phyloP scores from a whole-genome alignment of 37 sponge, comb jelly and placozoan species.

The Diacarnus erythraeanus region DNA sequence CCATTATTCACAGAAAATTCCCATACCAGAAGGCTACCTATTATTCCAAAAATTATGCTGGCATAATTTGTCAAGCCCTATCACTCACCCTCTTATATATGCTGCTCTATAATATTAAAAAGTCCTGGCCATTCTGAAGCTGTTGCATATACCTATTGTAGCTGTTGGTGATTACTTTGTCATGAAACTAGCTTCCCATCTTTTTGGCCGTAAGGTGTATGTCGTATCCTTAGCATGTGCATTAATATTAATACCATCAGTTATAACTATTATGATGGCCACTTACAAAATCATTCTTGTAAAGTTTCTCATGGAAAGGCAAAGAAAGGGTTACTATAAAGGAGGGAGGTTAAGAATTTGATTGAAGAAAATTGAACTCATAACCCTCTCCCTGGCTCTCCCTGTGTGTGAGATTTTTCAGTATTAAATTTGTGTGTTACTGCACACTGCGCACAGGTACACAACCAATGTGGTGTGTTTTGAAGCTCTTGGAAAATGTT shows the following conservation, averaged over 20 bases:
- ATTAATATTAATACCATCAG: no score
- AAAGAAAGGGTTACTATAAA: no score
- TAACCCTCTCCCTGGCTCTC: no score
- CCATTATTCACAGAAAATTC: no score
- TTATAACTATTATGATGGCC: no score
- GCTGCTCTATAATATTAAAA: conserved; percentile 74
- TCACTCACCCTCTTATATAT: conserved; percentile 79
- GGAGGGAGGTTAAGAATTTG: no score
- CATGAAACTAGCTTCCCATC: conserved; percentile 51
- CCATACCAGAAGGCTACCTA: no score
- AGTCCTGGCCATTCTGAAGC: conserved; percentile 32
- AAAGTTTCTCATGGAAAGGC: background rate
- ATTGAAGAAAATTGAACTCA: background rate
- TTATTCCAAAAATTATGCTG: no score
- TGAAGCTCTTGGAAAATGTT: conserved; percentile 51
- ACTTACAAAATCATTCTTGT: background rate
- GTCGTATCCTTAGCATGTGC: conserved; percentile 43
- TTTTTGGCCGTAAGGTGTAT: conserved; percentile 42
- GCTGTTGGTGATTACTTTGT: conserved; percentile 67
- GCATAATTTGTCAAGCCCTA: no score
- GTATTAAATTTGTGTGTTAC: background rate
- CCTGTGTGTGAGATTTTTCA: background rate
- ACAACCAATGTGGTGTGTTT: background rate
- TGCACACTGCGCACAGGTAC: conserved; percentile 6
- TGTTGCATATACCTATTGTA: conserved; percentile 70